Evolutionary conservation across 2,797 vertebrate species (phyloP).

Genomic region (Ciconia nigra): DNA sequence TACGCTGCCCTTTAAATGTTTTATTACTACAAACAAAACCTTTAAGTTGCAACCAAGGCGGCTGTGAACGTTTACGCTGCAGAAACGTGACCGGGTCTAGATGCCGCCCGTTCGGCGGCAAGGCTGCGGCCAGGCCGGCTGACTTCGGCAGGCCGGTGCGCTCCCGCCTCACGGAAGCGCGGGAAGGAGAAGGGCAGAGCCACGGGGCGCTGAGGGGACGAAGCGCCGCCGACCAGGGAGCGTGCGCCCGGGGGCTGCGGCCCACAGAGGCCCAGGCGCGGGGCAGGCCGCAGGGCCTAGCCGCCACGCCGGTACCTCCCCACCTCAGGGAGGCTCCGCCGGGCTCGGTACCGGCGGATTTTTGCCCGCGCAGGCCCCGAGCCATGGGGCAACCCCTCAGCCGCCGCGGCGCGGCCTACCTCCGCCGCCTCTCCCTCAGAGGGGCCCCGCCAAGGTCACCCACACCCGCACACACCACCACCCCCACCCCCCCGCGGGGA

Average conservation of each 20-base stretch:
- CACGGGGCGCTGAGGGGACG: too few species aligned
- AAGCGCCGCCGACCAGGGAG: not conserved
- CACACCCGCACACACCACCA: not conserved
- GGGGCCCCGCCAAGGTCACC: not conserved
- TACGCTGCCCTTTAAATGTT: accelerated
- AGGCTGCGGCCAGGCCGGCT: not conserved
- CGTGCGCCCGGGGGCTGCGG: not conserved
- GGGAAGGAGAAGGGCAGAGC: too few species aligned
- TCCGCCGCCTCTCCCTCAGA: not conserved
- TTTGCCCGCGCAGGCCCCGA: not conserved
- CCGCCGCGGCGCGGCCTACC: not conserved
- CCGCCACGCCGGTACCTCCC: not conserved
- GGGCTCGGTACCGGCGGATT: not conserved
- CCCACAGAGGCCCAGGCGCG: not conserved
- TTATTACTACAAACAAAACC: not conserved
- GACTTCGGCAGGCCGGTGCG: too few species aligned
- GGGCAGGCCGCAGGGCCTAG: not conserved
- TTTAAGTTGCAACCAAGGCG: not conserved
- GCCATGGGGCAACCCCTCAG: not conserved
- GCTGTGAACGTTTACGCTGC: not conserved
- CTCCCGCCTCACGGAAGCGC: not conserved
- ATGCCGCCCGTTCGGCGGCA: accelerated
- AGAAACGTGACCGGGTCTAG: accelerated
- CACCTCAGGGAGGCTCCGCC: not conserved
- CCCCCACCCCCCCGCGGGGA: too few species aligned